Evolutionary conservation across 2,797 vertebrate genomes (phyloP).

Genomic region (Brotula barbata): DNA sequence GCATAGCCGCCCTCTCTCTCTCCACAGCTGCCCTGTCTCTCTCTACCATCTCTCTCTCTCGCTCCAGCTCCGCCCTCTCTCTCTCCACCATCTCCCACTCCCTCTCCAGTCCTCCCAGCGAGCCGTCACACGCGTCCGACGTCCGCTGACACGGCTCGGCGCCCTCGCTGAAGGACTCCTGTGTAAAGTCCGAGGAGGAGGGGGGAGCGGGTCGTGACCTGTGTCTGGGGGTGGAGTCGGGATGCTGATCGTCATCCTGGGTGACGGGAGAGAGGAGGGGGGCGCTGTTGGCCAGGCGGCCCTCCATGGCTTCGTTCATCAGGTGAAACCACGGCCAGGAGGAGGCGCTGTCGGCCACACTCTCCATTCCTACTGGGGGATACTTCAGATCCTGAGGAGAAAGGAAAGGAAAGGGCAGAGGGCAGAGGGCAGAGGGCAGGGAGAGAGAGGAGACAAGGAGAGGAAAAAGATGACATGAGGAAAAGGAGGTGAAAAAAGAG

Average conservation of each 20-base stretch:
- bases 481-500: background rate
- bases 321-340: slow-evolving; percentile 79
- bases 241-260: slow-evolving; percentile 53
- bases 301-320: slow-evolving; percentile 79
- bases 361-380: slow-evolving; percentile 74
- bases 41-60: slow-evolving; percentile 62
- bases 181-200: slow-evolving; percentile 49
- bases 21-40: slow-evolving; percentile 60
- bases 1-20: slow-evolving; percentile 63
- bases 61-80: slow-evolving; percentile 53
- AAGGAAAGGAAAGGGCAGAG: too few species aligned
- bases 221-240: slow-evolving; percentile 40
- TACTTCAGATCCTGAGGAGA: slow-evolving; percentile 72
- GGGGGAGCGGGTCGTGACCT: slow-evolving; percentile 23
- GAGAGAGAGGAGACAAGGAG: too few species aligned
- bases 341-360: slow-evolving; percentile 49
- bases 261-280: slow-evolving; percentile 65
- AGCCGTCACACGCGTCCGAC: slow-evolving; percentile 45
- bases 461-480: too few species aligned
- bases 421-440: accelerated
- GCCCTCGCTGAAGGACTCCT: slow-evolving; percentile 34
- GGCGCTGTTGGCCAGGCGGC: slow-evolving; percentile 64
- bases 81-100: slow-evolving; percentile 63
- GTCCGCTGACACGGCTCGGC: slow-evolving; percentile 41
- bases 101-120: slow-evolving; percentile 53